Percentiles rank a stretch among this genome's conserved stretches.
phyloP scores from a whole-genome alignment of 2,113 vertebrate genomes.

The Tychaedon coryphoeus region DNA sequence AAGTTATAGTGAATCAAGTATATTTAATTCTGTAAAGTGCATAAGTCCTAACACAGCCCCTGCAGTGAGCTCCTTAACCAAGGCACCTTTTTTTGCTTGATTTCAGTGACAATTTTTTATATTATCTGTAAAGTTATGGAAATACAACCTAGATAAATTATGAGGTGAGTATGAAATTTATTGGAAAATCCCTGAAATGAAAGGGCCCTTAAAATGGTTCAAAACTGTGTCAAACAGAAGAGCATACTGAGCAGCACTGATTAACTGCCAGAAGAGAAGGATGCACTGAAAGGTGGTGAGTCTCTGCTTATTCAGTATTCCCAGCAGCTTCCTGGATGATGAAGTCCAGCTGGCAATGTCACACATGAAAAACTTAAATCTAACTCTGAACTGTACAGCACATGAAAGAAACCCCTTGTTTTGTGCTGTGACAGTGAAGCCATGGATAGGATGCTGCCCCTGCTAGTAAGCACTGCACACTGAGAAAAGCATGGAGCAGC shows the following conservation, averaged over 20 bases:
- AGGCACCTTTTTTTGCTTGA: not conserved
- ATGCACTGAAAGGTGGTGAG: not conserved
- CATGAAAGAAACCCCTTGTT: not conserved
- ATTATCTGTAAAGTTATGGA: not conserved
- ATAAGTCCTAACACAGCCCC: not conserved
- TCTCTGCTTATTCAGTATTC: not conserved
- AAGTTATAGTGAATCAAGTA: not conserved
- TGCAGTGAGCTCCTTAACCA: not conserved
- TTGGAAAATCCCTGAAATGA: not conserved
- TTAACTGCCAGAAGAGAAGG: not conserved
- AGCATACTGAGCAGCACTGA: not conserved
- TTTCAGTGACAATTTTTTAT: not conserved
- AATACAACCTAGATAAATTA: not conserved
- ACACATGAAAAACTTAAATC: not conserved
- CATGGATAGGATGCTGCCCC: not conserved
- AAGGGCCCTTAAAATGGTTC: not conserved
- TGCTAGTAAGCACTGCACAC: not conserved
- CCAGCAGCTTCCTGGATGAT: not conserved
- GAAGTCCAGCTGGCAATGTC: not conserved
- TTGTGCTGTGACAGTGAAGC: not conserved
- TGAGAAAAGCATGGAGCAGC: not conserved
- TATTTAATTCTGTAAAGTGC: not conserved
- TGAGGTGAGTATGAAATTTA: not conserved
- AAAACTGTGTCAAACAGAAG: not conserved
- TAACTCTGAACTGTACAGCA: not conserved